These are phyloP conservation scores for Ethmia dodecea DNA, from an alignment of 2,888 invertebrate species.

Conservation along the genomic window DNA sequence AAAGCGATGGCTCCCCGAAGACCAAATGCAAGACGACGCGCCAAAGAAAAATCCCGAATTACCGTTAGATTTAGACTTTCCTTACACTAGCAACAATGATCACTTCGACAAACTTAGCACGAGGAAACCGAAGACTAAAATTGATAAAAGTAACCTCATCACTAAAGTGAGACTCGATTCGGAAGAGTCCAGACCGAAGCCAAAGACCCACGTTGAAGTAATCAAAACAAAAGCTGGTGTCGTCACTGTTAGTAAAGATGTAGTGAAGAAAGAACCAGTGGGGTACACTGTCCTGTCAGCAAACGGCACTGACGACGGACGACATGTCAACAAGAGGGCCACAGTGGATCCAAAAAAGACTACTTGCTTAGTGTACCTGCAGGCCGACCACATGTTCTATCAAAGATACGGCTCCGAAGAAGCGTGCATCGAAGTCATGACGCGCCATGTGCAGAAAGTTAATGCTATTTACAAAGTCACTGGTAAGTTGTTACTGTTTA, in stretches of 20 bases:
- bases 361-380: constrained; percentile 96
- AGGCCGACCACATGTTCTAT: constrained; percentile 97
- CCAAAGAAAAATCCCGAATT: constrained; percentile 80
- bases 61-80: constrained; percentile 81
- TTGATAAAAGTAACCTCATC: constrained; percentile 72
- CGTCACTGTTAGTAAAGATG: constrained; percentile 80
- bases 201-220: constrained; percentile 82
- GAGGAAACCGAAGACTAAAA: constrained; percentile 71
- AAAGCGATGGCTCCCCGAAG: constrained; percentile 84
- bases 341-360: constrained; percentile 91
- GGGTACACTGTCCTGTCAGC: constrained; percentile 65
- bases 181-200: constrained; percentile 78
- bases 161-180: constrained; percentile 72
- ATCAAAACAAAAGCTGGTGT: constrained; percentile 82
- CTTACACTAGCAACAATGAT: constrained; percentile 80
- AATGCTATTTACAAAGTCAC: constrained; percentile 92
- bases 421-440: constrained; percentile 96
- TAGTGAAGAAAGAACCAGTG: constrained; percentile 78
- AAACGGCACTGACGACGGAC: constrained; percentile 72
- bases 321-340: constrained; percentile 81
- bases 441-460: constrained; percentile 94
- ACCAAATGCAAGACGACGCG: constrained; percentile 77
- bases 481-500: constrained; percentile 61
- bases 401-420: constrained; percentile 96
- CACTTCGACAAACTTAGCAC: constrained; percentile 68